phyloP scores from a whole-genome alignment of 2,797 vertebrate genomes.

The Staurois parvus region DNA sequence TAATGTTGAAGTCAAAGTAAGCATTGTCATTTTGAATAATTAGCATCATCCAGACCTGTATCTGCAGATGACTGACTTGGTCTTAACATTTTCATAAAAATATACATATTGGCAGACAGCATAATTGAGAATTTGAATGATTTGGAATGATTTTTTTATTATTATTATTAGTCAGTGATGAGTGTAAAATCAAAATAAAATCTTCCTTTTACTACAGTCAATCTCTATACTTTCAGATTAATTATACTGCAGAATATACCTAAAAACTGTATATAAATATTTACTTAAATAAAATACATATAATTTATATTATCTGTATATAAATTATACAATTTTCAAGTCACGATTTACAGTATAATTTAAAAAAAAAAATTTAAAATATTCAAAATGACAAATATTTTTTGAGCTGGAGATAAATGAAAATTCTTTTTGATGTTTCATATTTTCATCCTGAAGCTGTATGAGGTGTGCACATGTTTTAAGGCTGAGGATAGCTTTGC shows the following conservation, averaged over 20 bases:
- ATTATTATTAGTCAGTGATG: neutral
- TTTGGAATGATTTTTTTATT: neutral
- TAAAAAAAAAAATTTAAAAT: neutral
- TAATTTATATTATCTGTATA: no score
- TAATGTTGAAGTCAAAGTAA: neutral
- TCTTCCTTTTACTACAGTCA: neutral
- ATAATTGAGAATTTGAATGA: neutral
- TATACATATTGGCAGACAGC: neutral
- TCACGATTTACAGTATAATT: neutral
- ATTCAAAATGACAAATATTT: neutral
- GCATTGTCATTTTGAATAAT: neutral
- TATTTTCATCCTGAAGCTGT: no score
- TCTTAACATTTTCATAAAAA: neutral
- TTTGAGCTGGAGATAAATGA: no score
- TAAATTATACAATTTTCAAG: neutral
- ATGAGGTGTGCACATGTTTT: no score
- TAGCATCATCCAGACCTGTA: neutral
- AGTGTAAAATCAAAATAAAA: neutral
- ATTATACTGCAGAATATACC: neutral
- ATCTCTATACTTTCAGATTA: neutral
- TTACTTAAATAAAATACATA: no score
- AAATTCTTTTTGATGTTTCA: no score
- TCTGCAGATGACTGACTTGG: neutral
- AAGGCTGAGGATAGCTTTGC: neutral
- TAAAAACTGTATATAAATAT: no score